phyloP scores from a whole-genome alignment of 2,113 vertebrate genomes.

The Passer montanus region DNA sequence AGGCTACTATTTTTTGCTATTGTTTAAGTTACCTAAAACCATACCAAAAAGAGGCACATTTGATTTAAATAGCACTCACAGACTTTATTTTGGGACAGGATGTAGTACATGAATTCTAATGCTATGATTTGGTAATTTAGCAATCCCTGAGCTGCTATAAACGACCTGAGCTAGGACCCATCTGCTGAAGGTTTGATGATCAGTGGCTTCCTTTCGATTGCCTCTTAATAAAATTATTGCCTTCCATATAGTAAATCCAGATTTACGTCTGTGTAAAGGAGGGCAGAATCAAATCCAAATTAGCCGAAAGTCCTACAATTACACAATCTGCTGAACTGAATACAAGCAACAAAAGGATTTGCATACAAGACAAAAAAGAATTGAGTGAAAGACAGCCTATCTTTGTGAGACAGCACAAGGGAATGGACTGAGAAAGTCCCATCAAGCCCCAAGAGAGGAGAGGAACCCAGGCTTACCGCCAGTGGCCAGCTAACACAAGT shows the following conservation, averaged over 20 bases:
- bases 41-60: neutral
- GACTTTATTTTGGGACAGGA: slow-evolving; percentile 33
- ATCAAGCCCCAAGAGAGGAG: neutral
- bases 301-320: neutral
- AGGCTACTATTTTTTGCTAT: neutral
- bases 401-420: neutral
- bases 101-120: neutral
- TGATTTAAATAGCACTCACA: neutral
- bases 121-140: neutral
- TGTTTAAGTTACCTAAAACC: neutral
- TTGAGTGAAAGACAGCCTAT: neutral
- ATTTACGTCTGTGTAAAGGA: neutral
- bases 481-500: slow-evolving; percentile 92
- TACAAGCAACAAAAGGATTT: neutral
- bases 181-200: neutral
- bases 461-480: slow-evolving; percentile 76
- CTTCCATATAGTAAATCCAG: neutral
- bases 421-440: neutral
- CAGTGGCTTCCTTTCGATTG: neutral
- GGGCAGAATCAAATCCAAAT: neutral
- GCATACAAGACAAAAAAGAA: neutral
- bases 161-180: neutral
- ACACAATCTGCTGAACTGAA: neutral
- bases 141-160: neutral
- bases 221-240: neutral